phyloP scores from a whole-genome alignment of 2,888 invertebrate genomes.

The Ganaspis brasiliensis region DNA sequence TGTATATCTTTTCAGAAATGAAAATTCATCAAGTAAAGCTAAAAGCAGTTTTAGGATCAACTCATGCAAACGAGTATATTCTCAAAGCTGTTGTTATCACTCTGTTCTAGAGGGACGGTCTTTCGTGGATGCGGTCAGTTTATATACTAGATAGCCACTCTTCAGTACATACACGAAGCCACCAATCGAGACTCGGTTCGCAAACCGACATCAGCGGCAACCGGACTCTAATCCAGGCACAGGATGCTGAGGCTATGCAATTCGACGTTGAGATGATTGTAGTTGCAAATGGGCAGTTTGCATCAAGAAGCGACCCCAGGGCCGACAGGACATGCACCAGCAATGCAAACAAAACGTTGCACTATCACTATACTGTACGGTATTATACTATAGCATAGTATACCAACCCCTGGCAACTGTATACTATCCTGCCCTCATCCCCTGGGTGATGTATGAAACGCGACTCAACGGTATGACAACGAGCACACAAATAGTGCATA shows the following conservation, averaged over 20 bases:
- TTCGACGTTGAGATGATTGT: conserved; percentile 78
- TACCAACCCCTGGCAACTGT: conserved; percentile 25
- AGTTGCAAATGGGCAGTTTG: conserved; percentile 80
- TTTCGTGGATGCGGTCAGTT: conserved; percentile 75
- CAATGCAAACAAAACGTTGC: conserved; percentile 77
- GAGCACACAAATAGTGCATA: conserved; percentile 24
- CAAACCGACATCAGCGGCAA: conserved; percentile 52
- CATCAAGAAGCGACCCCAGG: conserved; percentile 75
- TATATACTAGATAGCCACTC: conserved; percentile 70
- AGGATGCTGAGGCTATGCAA: conserved; percentile 59
- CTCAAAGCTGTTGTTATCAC: conserved; percentile 73
- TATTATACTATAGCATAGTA: conserved; percentile 14
- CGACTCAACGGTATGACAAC: conserved; percentile 33
- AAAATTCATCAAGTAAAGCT: too few species aligned
- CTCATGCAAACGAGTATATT: neutral
- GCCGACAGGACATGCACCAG: conserved; percentile 72
- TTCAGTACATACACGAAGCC: conserved; percentile 23
- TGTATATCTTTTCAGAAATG: too few species aligned
- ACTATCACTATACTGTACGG: conserved; percentile 52
- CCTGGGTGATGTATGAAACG: conserved; percentile 39
- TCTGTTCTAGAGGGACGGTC: conserved; percentile 75
- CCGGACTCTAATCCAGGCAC: conserved; percentile 50
- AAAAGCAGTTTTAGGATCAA: too few species aligned
- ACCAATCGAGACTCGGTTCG: conserved; percentile 53
- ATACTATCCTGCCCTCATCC: conserved; percentile 20